Evolutionary conservation across 2,797 vertebrate genomes (phyloP), one percentile per base, ranked within the genome.

Genomic region (Chromobotia macracanthus): DNA sequence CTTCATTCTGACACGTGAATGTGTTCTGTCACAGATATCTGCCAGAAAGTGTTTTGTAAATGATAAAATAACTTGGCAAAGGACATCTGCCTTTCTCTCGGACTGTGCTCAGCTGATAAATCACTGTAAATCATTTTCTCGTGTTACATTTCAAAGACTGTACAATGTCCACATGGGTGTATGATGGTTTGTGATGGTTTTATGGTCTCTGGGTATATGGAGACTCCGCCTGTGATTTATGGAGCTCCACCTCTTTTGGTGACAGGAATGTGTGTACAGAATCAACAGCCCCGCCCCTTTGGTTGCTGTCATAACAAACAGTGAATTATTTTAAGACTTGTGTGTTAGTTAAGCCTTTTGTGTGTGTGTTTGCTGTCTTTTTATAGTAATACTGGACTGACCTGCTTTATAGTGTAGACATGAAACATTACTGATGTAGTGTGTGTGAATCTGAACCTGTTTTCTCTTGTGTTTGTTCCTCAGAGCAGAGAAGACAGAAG

Each of bases 401-500:
- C 75, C 65, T 68, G 53, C 11, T 69, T 55, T 35, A 21, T 19
- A 23, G 55, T 48, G 41, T 68, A 25, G n/a, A 2, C 50, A 25
- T 72, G 15, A 41, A 55, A 23, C 41, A 60, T 41, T 23, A 46
- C 48, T 51, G 21, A 15, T 73, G 31, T 60, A 46, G 41, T 69
- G 48, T 53, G 16, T 16, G 3, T 44, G 35, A 25, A 5, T 81
- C 75, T 85, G 69, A 80, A 61, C 56, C 70, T 50, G 23, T 90
- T 73, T 35, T 61, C 51, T 65, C 58, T 71, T n/a, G 87, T 73
- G 77, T 63, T 87, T 86, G 87, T 31, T 55, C 80, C 67, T 81
- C 89, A 99, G 97, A 90, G 97, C 97, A 15, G 97, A 98, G 91
- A 99, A 96, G 87, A 99, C 97, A 0, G 97, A 98, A 88, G 97